Conservation (phyloP, 2,888 invertebrate species). For the Mellilla xanthometata region DNA sequence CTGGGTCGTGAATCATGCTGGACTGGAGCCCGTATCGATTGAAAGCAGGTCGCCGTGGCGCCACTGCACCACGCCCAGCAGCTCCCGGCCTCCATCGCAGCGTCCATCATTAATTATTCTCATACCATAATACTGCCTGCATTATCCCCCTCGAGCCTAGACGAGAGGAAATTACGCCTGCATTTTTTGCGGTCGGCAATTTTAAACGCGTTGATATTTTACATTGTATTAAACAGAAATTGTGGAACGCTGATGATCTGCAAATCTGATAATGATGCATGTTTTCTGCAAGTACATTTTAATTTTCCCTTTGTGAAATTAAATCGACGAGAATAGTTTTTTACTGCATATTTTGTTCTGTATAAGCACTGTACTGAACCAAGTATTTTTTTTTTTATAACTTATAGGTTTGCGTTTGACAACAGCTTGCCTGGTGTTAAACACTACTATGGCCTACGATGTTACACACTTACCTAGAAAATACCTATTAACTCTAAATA, state of each 20-base stretch:
- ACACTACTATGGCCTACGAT: too few relatives aligned
- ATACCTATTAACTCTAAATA: too few relatives aligned
- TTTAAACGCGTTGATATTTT: constrained; percentile 11
- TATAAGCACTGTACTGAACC: too few relatives aligned
- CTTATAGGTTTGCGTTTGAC: too few relatives aligned
- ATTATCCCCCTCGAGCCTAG: constrained; percentile 46
- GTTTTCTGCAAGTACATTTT: constrained; percentile 1
- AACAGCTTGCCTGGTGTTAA: too few relatives aligned
- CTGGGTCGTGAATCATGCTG: constrained; percentile 58
- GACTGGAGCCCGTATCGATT: constrained; percentile 35
- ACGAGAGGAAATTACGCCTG: constrained; percentile 47
- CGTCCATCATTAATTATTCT: constrained; percentile 65
- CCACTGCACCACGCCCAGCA: constrained; percentile 68
- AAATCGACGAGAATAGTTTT: too few relatives aligned
- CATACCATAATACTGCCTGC: constrained; percentile 55
- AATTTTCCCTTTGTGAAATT: not conserved
- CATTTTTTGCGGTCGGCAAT: constrained; percentile 38
- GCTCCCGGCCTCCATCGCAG: constrained; percentile 58
- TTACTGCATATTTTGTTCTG: too few relatives aligned
- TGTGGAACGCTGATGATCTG: constrained; percentile 1
- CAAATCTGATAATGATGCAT: constrained; percentile 5
- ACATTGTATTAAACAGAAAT: constrained; percentile 13
- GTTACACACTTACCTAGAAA: too few relatives aligned
- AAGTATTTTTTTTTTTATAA: too few relatives aligned
- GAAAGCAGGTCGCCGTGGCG: constrained; percentile 59